Conservation (phyloP, 2,797 vertebrate genomes). For the Pseudochirops cupreus region DNA sequence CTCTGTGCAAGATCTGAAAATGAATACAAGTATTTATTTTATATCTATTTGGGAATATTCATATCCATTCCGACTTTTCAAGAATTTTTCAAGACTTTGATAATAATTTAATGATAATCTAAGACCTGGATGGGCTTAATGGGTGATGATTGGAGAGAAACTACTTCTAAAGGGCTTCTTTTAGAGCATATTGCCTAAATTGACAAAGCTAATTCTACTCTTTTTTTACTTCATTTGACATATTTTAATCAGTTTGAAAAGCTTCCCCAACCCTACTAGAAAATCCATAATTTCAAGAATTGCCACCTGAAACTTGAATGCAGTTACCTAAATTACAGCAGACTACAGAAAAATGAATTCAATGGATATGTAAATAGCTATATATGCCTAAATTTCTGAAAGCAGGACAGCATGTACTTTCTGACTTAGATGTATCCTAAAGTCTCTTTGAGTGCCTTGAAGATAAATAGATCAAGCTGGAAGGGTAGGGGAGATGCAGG, state of each 20-base stretch:
- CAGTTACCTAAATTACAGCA: slow-evolving; percentile 55
- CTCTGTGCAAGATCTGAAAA: not conserved
- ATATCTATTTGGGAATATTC: not conserved
- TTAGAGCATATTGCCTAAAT: slow-evolving; percentile 17
- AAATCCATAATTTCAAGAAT: slow-evolving; percentile 22
- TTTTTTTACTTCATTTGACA: slow-evolving; percentile 4
- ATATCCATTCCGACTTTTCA: not conserved
- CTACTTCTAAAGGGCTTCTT: not conserved
- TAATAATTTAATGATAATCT: not conserved
- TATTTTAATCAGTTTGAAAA: slow-evolving; percentile 54
- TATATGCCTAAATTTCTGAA: not conserved
- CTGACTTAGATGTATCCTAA: not conserved
- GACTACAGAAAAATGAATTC: slow-evolving; percentile 6
- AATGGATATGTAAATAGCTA: slow-evolving; percentile 1
- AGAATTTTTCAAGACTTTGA: not conserved
- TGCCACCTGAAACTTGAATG: not conserved
- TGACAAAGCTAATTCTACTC: slow-evolving; percentile 11
- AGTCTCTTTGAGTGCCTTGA: not conserved
- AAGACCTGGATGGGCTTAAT: not conserved
- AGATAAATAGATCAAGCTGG: slow-evolving; percentile 18
- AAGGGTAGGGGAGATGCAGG: not conserved
- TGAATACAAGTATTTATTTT: not conserved
- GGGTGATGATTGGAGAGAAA: not conserved
- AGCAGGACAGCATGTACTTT: not conserved
- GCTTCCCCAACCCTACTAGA: not conserved